Evolutionary conservation across 2,797 vertebrate genomes (phyloP).

Genomic region (Leptodactylus fallax): DNA sequence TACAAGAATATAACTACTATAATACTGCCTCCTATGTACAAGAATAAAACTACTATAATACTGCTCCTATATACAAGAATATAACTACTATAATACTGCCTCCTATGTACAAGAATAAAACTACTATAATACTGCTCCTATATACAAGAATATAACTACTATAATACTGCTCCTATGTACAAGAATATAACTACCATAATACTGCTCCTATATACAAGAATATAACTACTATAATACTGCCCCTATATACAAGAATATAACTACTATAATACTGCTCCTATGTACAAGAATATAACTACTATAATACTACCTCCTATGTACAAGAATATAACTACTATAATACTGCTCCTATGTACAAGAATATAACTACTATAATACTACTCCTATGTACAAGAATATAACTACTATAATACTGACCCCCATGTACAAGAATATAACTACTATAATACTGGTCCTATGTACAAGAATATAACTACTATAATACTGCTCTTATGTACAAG

Average conservation of each 20-base stretch:
- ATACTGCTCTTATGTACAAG: not conserved
- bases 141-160: not conserved
- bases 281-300: conserved; percentile 14
- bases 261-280: not conserved
- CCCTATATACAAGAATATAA: not conserved
- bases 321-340: conserved; percentile 11
- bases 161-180: not conserved
- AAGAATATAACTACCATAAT: conserved; percentile 10
- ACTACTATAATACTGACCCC: not conserved
- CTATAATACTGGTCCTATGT: too few species aligned
- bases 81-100: not conserved
- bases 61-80: conserved; percentile 4
- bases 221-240: conserved; percentile 13
- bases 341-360: conserved; percentile 6
- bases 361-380: not conserved
- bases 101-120: not conserved
- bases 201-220: not conserved
- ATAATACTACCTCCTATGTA: not conserved
- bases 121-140: not conserved
- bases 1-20: conserved; percentile 10
- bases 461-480: conserved; percentile 2
- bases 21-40: conserved; percentile 1
- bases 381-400: not conserved
- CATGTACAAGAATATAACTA: not conserved
- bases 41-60: conserved; percentile 12